A percentile compares a stretch with the other conserved stretches of the same genome.
phyloP scores from a whole-genome alignment of 2,888 invertebrate species.

The Diaperis boleti region DNA sequence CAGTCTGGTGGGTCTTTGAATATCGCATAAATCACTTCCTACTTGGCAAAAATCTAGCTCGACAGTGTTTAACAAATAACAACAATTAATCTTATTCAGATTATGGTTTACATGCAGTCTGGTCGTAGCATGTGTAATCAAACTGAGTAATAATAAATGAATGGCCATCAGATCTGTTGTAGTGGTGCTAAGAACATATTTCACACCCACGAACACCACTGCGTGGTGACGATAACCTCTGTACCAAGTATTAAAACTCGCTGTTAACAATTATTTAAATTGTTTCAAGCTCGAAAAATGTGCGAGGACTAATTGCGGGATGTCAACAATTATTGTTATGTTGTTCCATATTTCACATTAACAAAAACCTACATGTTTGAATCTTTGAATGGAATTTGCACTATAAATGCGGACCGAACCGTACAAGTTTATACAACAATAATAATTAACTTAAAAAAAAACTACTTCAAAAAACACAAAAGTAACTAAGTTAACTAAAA shows the following conservation, averaged over 20 bases:
- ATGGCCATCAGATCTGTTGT: conserved; percentile 46
- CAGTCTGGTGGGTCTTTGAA: conserved; percentile 33
- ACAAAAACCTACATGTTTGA: no score
- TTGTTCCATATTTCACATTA: no score
- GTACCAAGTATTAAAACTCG: not conserved
- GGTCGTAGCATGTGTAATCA: conserved; percentile 38
- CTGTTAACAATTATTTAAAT: not conserved
- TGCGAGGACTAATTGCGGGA: no score
- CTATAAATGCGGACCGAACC: no score
- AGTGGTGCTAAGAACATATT: conserved; percentile 50
- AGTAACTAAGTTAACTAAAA: no score
- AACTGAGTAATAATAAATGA: conserved; percentile 46
- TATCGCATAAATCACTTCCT: conserved; percentile 43
- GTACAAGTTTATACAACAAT: no score
- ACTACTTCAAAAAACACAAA: no score
- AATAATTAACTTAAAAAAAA: no score
- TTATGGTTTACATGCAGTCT: conserved; percentile 44
- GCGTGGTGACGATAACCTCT: conserved; percentile 51
- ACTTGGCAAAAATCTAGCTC: conserved; percentile 46
- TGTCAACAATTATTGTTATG: no score
- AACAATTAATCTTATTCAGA: conserved; percentile 52
- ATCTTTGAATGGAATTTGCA: no score
- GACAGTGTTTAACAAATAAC: conserved; percentile 52
- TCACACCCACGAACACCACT: conserved; percentile 55
- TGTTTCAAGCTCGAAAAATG: no score